A percentile compares a stretch with the other conserved stretches of the same genome.
Evolutionary conservation across 2,113 vertebrate species (phyloP).

Genomic region (Sylvia atricapilla): DNA sequence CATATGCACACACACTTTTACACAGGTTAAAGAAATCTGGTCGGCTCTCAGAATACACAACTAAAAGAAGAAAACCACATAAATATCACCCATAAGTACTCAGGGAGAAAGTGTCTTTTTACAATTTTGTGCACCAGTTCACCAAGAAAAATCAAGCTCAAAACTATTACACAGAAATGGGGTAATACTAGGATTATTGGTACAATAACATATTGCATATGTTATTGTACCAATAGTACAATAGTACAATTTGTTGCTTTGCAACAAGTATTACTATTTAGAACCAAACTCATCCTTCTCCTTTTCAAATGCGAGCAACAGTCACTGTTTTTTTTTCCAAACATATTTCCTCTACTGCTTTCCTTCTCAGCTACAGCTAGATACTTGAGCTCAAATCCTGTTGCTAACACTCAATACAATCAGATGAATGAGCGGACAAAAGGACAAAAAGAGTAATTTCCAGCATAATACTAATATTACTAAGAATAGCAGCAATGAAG

Average conservation of each 20-base stretch:
- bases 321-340: not conserved
- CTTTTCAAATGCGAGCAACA: not conserved
- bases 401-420: not conserved
- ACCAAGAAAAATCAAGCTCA: constrained; percentile 24
- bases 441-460: not conserved
- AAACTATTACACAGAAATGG: constrained; percentile 24
- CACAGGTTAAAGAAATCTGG: not conserved
- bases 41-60: not conserved
- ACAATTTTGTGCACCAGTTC: not conserved
- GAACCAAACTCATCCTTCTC: not conserved
- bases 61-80: not conserved
- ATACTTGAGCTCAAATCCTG: not conserved
- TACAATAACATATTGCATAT: not conserved
- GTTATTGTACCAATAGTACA: too few species aligned
- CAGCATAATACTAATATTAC: not conserved
- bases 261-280: not conserved
- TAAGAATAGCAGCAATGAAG: not conserved
- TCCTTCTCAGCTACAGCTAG: not conserved
- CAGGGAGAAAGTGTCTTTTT: not conserved
- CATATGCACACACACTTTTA: not conserved
- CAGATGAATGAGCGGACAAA: not conserved
- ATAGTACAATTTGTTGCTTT: too few species aligned
- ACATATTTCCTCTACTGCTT: not conserved
- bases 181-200: not conserved
- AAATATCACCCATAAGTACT: not conserved